Evolutionary conservation across 2,888 invertebrate species (phyloP), one percentile per base, ranked within the genome.

Genomic region (Opisthograptis luteolata): DNA sequence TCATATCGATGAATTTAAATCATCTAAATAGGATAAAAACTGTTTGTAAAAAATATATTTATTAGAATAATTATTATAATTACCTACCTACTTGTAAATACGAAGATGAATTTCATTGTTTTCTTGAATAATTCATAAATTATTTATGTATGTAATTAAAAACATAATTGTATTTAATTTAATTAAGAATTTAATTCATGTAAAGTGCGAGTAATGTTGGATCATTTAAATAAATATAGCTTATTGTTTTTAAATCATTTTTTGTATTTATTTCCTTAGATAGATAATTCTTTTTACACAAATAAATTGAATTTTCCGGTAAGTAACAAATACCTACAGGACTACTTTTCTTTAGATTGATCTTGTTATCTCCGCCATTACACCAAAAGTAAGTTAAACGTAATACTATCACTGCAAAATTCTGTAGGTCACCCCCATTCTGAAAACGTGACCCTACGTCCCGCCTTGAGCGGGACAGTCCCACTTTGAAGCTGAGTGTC

Each of bases 181-280:
- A 49, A 45, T 60, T 48, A 57, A 54, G 60, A 35, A 55, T 51
- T 49, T 54, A 51, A 64, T 62, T 59, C 66, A 60, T 63, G 60
- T 71, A 59, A 73, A 53, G 37, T 66, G 67, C 71, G 66, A 74
- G 65, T 55, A 72, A 67, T 39, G 74, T 75, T 75, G 66, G 55
- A 65, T 61, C 55, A 67, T 66, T 66, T 60, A 66, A 75, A 71
- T 71, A 73, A 73, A 60, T 50, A 44, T 51, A 30, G 62, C 60
- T 70, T 75, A 74, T 61, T 63, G 57, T 73, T 74, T 74, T 64
- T 64, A 56, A 46, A 34, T 19, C n/a, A n/a, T 0, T 31, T 1
- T 30, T 55, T 50, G 35, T 41, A 36, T 47, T 57, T 14, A 5
- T 35, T 39, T 28, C 8, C 9, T 8, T n/a, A n/a, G n/a, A n/a